These are phyloP conservation scores for Tachina grossa DNA, from an alignment of 2,888 invertebrate species.

Conservation along the genomic window DNA sequence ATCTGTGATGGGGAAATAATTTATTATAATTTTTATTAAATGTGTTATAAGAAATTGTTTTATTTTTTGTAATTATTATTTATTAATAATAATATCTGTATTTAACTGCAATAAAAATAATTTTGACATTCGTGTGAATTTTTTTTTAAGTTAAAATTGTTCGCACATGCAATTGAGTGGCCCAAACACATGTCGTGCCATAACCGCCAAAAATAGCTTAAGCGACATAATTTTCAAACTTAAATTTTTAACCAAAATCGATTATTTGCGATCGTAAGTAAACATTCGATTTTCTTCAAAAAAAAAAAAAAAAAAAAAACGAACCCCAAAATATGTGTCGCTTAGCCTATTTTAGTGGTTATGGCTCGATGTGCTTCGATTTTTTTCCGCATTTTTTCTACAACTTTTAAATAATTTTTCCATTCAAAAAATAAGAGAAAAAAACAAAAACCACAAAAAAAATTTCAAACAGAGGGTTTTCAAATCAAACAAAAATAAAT, in stretches of 20 bases:
- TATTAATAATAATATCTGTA: constrained; percentile 31
- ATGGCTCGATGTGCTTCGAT: constrained; percentile 14
- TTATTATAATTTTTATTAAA: constrained; percentile 11
- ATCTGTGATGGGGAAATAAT: constrained; percentile 30
- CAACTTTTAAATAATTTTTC: constrained; percentile 29
- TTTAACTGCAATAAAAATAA: background rate
- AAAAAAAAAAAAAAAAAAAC: no score
- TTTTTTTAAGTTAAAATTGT: constrained; percentile 18
- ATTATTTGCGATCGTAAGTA: no score
- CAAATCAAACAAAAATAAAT: constrained; percentile 28
- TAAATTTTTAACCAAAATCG: no score
- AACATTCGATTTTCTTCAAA: no score
- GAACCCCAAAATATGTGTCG: no score
- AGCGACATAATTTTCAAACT: no score
- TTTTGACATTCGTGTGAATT: constrained; percentile 48
- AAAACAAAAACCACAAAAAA: constrained; percentile 35
- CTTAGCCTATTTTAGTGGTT: no score
- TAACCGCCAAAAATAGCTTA: no score
- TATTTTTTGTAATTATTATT: background rate
- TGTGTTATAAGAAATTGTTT: background rate
- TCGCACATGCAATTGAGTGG: constrained; percentile 6
- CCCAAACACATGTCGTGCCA: constrained; percentile 27
- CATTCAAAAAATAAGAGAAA: background rate
- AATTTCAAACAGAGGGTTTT: background rate
- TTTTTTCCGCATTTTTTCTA: background rate